Evolutionary conservation across 2,888 invertebrate species (phyloP).

Genomic region (Cataglyphis cursor): DNA sequence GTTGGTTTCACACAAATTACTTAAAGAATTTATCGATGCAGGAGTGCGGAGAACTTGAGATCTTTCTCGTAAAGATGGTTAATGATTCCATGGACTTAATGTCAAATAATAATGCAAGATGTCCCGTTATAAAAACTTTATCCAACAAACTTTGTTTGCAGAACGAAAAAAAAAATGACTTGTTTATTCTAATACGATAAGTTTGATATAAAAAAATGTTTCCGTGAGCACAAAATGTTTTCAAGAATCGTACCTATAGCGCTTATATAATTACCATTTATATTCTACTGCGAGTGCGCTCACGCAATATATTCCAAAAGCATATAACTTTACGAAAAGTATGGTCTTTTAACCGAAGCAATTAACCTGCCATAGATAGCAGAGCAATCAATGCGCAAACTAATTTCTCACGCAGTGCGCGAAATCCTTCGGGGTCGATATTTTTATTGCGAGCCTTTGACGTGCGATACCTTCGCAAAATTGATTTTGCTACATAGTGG

Average conservation of each 20-base stretch:
- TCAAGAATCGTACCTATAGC: background rate
- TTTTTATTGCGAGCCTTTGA: constrained; percentile 67
- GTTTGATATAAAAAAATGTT: background rate
- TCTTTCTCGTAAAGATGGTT: constrained; percentile 5
- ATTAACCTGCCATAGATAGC: constrained; percentile 25
- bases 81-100: background rate
- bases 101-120: background rate
- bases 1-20: constrained; percentile 23
- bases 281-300: background rate
- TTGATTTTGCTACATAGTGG: constrained; percentile 56
- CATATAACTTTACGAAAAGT: constrained; percentile 13
- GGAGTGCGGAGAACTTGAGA: background rate
- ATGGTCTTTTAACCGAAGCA: constrained; percentile 9
- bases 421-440: constrained; percentile 34
- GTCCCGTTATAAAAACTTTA: background rate
- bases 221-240: background rate
- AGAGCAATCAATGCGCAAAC: constrained; percentile 30
- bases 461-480: constrained; percentile 64
- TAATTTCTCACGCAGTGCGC: constrained; percentile 42
- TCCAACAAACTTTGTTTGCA: background rate
- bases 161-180: background rate
- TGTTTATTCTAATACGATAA: background rate
- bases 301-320: constrained; percentile 2
- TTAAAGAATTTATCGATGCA: constrained; percentile 9
- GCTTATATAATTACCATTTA: background rate